Evolutionary conservation across 2,113 vertebrate genomes (phyloP), one percentile per base, ranked within the genome.

Genomic region (Hippocampus barbouri): DNA sequence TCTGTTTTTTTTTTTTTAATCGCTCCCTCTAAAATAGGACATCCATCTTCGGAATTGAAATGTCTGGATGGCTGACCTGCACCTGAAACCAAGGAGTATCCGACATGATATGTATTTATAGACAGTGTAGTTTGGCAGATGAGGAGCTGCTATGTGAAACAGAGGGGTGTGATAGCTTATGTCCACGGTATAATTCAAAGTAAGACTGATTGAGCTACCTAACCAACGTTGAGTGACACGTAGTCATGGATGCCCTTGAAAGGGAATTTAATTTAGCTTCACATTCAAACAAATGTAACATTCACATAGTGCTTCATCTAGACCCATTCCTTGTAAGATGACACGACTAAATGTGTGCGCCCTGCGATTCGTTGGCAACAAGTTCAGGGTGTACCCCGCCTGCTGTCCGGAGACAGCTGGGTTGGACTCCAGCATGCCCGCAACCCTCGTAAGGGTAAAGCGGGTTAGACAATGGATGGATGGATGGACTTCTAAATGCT

Each of bases 1-100:
- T 68, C 79, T 82, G 11, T 49, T 30, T 30, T 30, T 30, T 49
- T 61, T 34, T 61, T 83, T 74, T 89, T 90, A 90, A 90, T 90
- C 87, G 69, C 76, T 82, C 77, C 83, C 82, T 81, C 85, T 82
- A 82, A 89, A 86, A 87, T 78, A 78, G 82, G 68, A 83, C 90
- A 93, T 92, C 91, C 88, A 92, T 93, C 91, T 93, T 93, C 81
- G 63, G 86, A 92, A 92, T 92, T 92, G 91, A 93, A 92, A 91
- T 89, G 90, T 91, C 90, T 90, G 87, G 65, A 81, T 84, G 80
- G 84, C 83, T 91, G 89, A 93, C 88, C 88, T 74, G 74, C 88
- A 86, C 88, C 87, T 89, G 87, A 80, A 92, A 87, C 84, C 81
- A 78, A 73, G 80, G 83, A 88, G 83, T 41, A 62, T 74, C 70